These are phyloP conservation scores for Trachemys scripta DNA, from an alignment of 2,113 vertebrate species.

Conservation along the genomic window DNA sequence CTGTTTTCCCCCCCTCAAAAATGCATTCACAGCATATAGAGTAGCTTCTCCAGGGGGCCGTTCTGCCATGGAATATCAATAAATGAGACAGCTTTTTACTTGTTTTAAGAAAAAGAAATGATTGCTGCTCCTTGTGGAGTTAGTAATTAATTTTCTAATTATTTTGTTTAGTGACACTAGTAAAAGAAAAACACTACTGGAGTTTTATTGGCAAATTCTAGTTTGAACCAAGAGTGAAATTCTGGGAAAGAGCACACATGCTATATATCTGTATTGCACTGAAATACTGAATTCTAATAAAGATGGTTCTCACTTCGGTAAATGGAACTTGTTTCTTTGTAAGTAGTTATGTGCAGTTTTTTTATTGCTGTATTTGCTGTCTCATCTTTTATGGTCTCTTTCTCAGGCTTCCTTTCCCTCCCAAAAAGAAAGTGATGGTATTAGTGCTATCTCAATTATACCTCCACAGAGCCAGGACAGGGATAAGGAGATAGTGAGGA, in stretches of 20 bases:
- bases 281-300: constrained; percentile 16
- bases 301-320: constrained; percentile 7
- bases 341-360: neutral
- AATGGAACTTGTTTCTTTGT: constrained; percentile 4
- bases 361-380: neutral
- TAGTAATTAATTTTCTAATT: constrained; percentile 67
- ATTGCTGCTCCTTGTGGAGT: constrained; percentile 61
- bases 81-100: constrained; percentile 66
- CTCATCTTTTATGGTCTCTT: neutral
- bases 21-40: constrained; percentile 63
- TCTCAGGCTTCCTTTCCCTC: neutral
- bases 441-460: neutral
- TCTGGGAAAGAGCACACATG: constrained; percentile 36
- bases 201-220: constrained; percentile 54
- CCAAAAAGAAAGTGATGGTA: fast-evolving
- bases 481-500: neutral
- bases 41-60: constrained; percentile 56
- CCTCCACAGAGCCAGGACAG: neutral
- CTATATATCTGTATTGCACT: neutral
- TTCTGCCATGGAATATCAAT: constrained; percentile 60
- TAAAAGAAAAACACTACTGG: constrained; percentile 64
- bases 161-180: constrained; percentile 67
- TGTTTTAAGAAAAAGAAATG: constrained; percentile 63
- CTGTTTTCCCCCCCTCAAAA: constrained; percentile 65
- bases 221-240: constrained; percentile 35